Evolutionary conservation across 2,797 vertebrate species (phyloP), one percentile per base, ranked within the genome.

Genomic region (Pelochelys cantorii): DNA sequence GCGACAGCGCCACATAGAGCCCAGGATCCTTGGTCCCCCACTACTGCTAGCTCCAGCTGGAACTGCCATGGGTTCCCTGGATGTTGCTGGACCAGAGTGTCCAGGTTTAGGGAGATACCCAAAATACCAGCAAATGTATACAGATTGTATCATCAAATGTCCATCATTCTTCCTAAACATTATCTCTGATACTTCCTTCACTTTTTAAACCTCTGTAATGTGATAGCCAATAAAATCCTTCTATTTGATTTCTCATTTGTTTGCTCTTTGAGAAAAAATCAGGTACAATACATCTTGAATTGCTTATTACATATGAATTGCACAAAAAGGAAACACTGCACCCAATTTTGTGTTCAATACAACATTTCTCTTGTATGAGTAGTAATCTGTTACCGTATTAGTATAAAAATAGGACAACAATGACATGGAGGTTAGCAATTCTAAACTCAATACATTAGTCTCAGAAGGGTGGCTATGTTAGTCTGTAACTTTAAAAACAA

Each of bases 351-450:
- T 57, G 57, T 57, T 57, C 89, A 75, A 74, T 85, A 8, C 78
- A 85, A 54, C 91, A 42, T n/a, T 75, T 75, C 71, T 48, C 83
- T 91, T 37, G 17, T 34, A 79, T 62, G 42, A 37, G 48, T 85
- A 87, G 74, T 92, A 89, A 79, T 90, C 85, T 77, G 59, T 87
- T 89, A 78, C 55, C 77, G 42, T 53, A 71, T 56, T n/a, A n/a
- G 7, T 82, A 59, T 91, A 87, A 91, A 94, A 62, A 0, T 27
- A 80, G 27, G 71, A 62, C 5, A 71, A 62, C 56, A 62, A 60
- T 52, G 79, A 18, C 54, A 29, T 80, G 37, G 84, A 80, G 56
- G 71, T 87, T 75, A 71, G 65, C 29, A 17, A 11, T 91, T 89
- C 48, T 15, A 31, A 4, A 74, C 42, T 48, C 42, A 48, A 48